These are phyloP conservation scores for Drosophila triauraria DNA, from an alignment of 1,140 invertebrate species.

Conservation along the genomic window DNA sequence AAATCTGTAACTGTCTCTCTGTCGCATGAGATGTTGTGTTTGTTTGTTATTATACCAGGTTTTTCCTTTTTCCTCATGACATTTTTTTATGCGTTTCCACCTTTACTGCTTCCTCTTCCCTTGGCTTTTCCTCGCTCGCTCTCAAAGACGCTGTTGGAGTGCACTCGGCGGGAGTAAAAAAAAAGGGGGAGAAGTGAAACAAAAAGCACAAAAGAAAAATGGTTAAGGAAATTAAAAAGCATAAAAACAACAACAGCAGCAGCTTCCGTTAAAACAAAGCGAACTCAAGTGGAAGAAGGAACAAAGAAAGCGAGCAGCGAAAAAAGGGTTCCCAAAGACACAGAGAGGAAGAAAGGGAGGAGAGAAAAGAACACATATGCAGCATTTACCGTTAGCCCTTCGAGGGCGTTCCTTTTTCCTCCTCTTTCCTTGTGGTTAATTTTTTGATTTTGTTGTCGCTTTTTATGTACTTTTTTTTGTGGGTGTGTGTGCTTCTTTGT, in stretches of 20 bases:
- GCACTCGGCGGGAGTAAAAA: slow-evolving; percentile 65
- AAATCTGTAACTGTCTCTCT: slow-evolving; percentile 35
- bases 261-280: slow-evolving; percentile 82
- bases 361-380: slow-evolving; percentile 60
- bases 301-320: slow-evolving; percentile 38
- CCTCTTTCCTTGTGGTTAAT: slow-evolving; percentile 48
- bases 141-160: slow-evolving; percentile 72
- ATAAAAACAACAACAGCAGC: slow-evolving; percentile 77
- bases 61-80: slow-evolving; percentile 8
- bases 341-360: not conserved
- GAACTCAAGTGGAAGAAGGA: slow-evolving; percentile 49
- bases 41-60: slow-evolving; percentile 11
- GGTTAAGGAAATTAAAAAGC: slow-evolving; percentile 83
- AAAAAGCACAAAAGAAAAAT: slow-evolving; percentile 81
- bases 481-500: slow-evolving; percentile 22
- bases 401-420: slow-evolving; percentile 49
- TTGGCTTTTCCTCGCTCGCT: slow-evolving; percentile 16
- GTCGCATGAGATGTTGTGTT: slow-evolving; percentile 66
- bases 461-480: slow-evolving; percentile 23
- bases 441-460: slow-evolving; percentile 35
- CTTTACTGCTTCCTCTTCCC: slow-evolving; percentile 32
- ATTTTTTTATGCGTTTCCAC: slow-evolving; percentile 38
- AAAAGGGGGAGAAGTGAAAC: slow-evolving; percentile 51
- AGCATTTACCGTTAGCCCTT: slow-evolving; percentile 76
- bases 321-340: slow-evolving; percentile 63